Base-by-base conservation (phyloP, 2,797 vertebrate genomes). In the Hafferia zeledoni region DNA sequence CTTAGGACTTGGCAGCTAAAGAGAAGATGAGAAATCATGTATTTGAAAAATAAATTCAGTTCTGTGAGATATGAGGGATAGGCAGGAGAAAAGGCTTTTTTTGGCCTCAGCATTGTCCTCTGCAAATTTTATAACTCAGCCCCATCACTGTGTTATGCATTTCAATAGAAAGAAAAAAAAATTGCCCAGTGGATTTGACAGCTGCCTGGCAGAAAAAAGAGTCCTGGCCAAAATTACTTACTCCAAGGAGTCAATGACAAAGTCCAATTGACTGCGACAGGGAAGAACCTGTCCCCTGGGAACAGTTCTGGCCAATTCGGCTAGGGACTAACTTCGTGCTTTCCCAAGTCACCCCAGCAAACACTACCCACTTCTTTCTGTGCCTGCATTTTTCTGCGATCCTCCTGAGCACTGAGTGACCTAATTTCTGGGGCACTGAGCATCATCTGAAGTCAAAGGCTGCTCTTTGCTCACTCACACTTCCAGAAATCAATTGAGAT, bases 401-500 rank as follows among this genome's bases (percentile, higher is more conserved):
- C 74, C 63, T 96, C 59, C 83, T 90, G 69, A 94, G 79, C 89
- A 87, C 71, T 44, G 64, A 78, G 55, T 89, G 94, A 94, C 94
- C 94, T 86, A 83, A 88, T 96, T 96, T 95, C 95, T 93, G 87
- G 91, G 89, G 87, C 91, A 91, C 67, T 82, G 93, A 91, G 71
- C 89, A 94, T 91, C 91, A 94, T 88, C 70, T 81, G 78, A 94
- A 93, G 85, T 94, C 91, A 95, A 93, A 96, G 79, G 80, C 88
- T 94, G 90, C 77, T 91, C 89, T 92, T 93, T 87, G 91, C 91
- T 95, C 89, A 50, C 84, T 95, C 80, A 74, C 76, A 81, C 74
- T 96, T 95, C 74, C 60, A 96, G 83, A 93, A 97, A 94, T 96
- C 93, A 92, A 86, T 78, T 81, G 91, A 95, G 80, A 93, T 96